Conservation (phyloP, 2,113 vertebrate species). For the Lasiurus cinereus region DNA sequence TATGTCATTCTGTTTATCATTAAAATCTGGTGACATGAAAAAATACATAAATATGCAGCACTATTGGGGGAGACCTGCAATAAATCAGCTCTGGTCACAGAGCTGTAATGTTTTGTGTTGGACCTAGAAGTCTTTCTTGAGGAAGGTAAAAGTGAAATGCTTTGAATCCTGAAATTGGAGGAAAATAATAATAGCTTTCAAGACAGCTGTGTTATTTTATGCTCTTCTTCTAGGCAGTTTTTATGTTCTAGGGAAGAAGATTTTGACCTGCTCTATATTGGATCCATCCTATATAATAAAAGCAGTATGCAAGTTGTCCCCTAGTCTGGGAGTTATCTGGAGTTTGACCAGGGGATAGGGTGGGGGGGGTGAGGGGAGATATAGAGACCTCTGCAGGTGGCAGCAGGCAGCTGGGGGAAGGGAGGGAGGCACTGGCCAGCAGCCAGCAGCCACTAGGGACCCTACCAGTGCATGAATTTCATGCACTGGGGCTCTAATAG, state of each 20-base stretch:
- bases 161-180: slow-evolving; percentile 44
- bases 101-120: slow-evolving; percentile 40
- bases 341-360: no score
- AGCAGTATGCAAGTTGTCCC: no score
- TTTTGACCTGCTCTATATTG: slow-evolving; percentile 66
- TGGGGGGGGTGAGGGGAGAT: no score
- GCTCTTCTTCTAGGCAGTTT: slow-evolving; percentile 60
- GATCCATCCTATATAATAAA: slow-evolving; percentile 4
- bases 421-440: no score
- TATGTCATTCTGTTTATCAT: slow-evolving; percentile 1
- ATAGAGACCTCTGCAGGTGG: no score
- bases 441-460: no score
- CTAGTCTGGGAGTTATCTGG: no score
- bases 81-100: not conserved
- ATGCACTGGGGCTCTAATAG: no score
- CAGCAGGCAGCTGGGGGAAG: no score
- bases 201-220: slow-evolving; percentile 60
- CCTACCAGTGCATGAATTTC: no score
- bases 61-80: not conserved
- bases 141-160: slow-evolving; percentile 47
- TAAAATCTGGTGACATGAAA: not conserved
- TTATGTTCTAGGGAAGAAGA: slow-evolving; percentile 31
- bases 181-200: slow-evolving; percentile 61
- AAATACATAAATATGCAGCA: not conserved
- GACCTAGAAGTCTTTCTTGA: slow-evolving; percentile 10